Conservation (phyloP, 2,113 vertebrate genomes). For the Macquaria australasica region DNA sequence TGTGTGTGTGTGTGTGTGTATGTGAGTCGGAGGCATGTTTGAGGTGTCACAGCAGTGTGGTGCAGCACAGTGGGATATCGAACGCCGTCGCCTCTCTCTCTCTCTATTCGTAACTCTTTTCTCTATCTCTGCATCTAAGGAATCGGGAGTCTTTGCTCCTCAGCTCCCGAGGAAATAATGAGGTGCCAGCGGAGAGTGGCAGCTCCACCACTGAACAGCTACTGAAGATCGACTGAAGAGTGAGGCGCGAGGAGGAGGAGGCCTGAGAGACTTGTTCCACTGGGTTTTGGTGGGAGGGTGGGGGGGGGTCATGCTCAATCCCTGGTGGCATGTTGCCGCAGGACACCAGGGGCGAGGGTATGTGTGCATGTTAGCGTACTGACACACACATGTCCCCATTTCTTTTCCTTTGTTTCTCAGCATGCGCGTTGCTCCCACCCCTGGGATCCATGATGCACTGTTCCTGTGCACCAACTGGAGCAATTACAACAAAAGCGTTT, state of each 20-base stretch:
- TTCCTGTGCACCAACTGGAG: constrained; percentile 21
- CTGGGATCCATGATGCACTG: constrained; percentile 4
- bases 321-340: not conserved
- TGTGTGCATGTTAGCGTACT: not conserved
- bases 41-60: constrained; percentile 53
- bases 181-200: constrained; percentile 52
- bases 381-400: not conserved
- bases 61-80: constrained; percentile 50
- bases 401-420: not conserved
- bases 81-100: constrained; percentile 24
- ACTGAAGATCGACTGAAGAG: constrained; percentile 21
- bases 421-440: constrained; percentile 12
- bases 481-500: constrained; percentile 49
- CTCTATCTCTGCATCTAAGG: constrained; percentile 54
- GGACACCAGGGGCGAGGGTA: not conserved
- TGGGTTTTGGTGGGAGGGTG: not conserved
- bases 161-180: constrained; percentile 69
- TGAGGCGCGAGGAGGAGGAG: constrained; percentile 3
- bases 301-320: not conserved
- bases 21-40: constrained; percentile 48
- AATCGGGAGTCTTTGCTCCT: constrained; percentile 57
- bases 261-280: constrained; percentile 47
- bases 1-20: constrained; percentile 35
- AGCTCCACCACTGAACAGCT: constrained; percentile 13
- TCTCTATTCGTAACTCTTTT: constrained; percentile 23